Conservation (phyloP, 64 coral and sea anemone species). For the Dendronephthya gigantea region DNA sequence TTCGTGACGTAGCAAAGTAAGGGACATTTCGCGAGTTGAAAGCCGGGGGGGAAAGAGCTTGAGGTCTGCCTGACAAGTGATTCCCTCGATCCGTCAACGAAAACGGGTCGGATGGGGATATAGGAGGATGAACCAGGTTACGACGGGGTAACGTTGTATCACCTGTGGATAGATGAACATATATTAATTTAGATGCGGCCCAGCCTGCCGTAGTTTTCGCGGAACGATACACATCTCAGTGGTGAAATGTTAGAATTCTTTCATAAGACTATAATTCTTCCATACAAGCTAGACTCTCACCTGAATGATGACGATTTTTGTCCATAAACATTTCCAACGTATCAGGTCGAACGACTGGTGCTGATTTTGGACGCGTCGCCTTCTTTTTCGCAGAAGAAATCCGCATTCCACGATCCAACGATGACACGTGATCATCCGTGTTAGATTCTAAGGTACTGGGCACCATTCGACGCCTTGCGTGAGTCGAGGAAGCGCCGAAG, state of each 20-base stretch:
- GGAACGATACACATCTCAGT: too few relatives aligned
- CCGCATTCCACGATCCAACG: background rate
- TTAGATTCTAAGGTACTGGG: background rate
- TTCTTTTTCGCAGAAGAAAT: background rate
- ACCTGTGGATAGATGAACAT: background rate
- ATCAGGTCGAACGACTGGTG: background rate
- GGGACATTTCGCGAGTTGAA: background rate
- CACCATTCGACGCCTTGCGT: background rate
- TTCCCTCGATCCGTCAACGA: background rate
- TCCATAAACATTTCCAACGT: background rate
- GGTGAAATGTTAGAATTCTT: too few relatives aligned
- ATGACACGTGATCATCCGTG: background rate
- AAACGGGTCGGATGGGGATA: background rate
- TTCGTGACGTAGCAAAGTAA: too few relatives aligned
- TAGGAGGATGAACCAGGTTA: background rate
- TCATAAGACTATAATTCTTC: too few relatives aligned
- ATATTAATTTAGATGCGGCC: too few relatives aligned
- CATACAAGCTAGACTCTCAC: too few relatives aligned
- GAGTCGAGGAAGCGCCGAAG: background rate
- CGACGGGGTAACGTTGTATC: slow-evolving; percentile 3
- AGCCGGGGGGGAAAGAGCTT: background rate
- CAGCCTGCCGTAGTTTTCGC: too few relatives aligned
- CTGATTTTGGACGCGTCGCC: background rate
- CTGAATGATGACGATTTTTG: background rate
- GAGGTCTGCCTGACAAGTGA: background rate